Evolutionary conservation across 2,113 vertebrate genomes (phyloP).

Genomic region (Hemichromis elongatus): DNA sequence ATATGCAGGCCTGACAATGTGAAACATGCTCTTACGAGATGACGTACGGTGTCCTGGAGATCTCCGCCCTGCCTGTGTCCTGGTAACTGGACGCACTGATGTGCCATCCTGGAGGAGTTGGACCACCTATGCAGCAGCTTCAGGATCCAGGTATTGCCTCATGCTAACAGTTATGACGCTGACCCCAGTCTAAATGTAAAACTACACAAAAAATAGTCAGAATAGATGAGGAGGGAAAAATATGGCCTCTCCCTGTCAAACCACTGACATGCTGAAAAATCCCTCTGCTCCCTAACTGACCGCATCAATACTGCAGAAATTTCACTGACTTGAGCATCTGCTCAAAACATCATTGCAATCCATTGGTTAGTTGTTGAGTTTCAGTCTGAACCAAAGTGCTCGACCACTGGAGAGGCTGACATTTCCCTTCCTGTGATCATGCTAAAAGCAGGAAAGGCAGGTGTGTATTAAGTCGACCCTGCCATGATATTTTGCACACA

Average conservation of each 20-base stretch:
- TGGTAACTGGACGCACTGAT: background rate
- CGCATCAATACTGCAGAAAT: background rate
- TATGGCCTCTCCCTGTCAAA: background rate
- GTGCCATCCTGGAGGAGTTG: background rate
- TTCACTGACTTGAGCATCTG: background rate
- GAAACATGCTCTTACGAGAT: background rate
- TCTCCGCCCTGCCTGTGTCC: background rate
- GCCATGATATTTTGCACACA: background rate
- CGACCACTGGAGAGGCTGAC: background rate
- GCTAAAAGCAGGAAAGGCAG: background rate
- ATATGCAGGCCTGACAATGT: too few relatives aligned
- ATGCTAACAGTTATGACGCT: background rate
- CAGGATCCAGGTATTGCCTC: background rate
- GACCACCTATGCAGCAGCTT: background rate
- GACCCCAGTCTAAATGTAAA: background rate
- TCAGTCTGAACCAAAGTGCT: background rate
- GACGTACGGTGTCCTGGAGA: background rate
- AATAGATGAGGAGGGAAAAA: background rate
- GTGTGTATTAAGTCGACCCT: background rate
- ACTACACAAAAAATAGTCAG: background rate
- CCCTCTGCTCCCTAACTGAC: background rate
- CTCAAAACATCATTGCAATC: background rate
- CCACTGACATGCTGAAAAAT: background rate
- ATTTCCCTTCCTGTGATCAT: background rate
- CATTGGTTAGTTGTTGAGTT: background rate